Evolutionary conservation across 2,888 invertebrate genomes (phyloP), one percentile per base, ranked within the genome.

Genomic region (Eulithis testata): DNA sequence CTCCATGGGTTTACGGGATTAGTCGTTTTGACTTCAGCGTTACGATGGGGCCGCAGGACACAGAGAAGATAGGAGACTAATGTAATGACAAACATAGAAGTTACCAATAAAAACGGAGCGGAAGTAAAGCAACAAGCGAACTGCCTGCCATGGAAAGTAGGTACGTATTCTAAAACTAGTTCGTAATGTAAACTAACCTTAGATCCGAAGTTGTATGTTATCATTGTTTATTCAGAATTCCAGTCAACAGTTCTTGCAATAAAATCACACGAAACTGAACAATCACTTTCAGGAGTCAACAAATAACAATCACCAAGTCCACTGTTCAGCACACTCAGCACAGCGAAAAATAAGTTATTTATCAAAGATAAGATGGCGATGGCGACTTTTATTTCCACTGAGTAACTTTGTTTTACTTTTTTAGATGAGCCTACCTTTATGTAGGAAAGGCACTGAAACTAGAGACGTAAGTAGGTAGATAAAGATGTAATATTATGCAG

Each of bases 361-460:
- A 40, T 6, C 5, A 6, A 11, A 81, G 66, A 45, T 52, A 72
- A 83, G 82, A 84, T 84, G 85, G 84, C 85, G 82, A 84, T 84
- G 85, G 84, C 85, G 85, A 84, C 84, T 62, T 70, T 75, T 72
- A 73, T 74, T 72, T 73, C 70, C 68, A 66, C 70, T 56, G 3
- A 65, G 54, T 53, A 57, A 67, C 63, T 60, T 58, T 57, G 43
- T 37, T 45, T 40, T 40, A 21, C 21, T 21, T 21, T 21, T 21
- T 21, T 21, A 21, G 1, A 21, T 1, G 21, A 21, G 21, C 21
- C 21, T 21, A 37, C 37, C 5, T 37, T 37, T 7, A 37, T 37
- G 5, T 37, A 8, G 6, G 0, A 0, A 7, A 37, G 37, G 37
- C 8, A 37, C 37, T 37, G 8, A 37, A 40, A 40, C 9, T 8